Conservation (phyloP, 2,113 vertebrate genomes). For the Lophius piscatorius region DNA sequence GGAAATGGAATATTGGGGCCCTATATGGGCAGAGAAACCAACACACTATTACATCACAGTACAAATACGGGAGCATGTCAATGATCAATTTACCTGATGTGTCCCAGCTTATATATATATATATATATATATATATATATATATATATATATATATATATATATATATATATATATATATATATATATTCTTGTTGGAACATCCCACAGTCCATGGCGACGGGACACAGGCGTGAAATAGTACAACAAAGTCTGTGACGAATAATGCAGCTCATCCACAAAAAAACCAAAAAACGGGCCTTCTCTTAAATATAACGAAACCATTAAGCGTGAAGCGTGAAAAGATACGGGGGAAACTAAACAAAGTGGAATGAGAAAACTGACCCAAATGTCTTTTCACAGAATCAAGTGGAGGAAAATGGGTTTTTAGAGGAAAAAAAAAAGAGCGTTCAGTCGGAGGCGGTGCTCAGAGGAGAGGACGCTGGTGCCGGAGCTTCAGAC, state of each 20-base stretch:
- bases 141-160: too few relatives aligned
- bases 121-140: too few relatives aligned
- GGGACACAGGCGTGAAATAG: slow-evolving; percentile 31
- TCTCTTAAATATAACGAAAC: slow-evolving; percentile 59
- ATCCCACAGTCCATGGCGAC: slow-evolving; percentile 17
- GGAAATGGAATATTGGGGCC: too few relatives aligned
- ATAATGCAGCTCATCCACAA: slow-evolving; percentile 53
- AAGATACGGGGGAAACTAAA: slow-evolving; percentile 44
- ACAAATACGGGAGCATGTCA: too few relatives aligned
- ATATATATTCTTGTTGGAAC: too few relatives aligned
- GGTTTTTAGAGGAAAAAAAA: slow-evolving; percentile 35
- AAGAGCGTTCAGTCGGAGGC: slow-evolving; percentile 24
- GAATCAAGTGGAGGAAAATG: slow-evolving; percentile 9
- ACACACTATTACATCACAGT: too few relatives aligned
- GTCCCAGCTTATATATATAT: too few relatives aligned
- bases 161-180: too few relatives aligned
- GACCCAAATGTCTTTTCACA: slow-evolving; percentile 51
- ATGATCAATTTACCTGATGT: too few relatives aligned
- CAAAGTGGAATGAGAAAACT: slow-evolving; percentile 37
- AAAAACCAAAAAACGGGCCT: slow-evolving; percentile 31
- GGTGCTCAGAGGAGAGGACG: slow-evolving; percentile 38
- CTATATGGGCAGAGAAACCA: too few relatives aligned
- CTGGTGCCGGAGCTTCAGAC: slow-evolving; percentile 12
- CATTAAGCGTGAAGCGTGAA: slow-evolving; percentile 57
- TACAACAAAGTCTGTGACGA: slow-evolving; percentile 38